Base-by-base conservation (phyloP, 2,888 invertebrate genomes). In the Acrobasis consociella region DNA sequence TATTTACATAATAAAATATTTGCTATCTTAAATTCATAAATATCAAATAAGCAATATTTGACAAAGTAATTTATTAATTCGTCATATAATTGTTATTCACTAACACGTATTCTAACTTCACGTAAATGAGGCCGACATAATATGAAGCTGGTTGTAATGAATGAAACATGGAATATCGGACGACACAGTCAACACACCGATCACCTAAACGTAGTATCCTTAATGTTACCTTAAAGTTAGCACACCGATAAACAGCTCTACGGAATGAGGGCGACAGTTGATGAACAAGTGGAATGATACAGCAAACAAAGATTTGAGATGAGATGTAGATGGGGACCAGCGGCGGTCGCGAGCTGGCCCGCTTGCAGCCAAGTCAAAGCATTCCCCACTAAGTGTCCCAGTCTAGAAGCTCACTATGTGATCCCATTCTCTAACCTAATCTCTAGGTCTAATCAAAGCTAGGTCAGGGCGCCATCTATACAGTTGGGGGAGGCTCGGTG, bases 211-310 rank as follows among this genome's bases (percentile, higher is more conserved):
- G 58, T 65, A 63, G 56, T 64, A 52, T 60, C 66, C 62, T 64
- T 68, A 64, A 50, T 63, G 51, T 67, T 67, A 72, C 62, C 68
- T 77, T 77, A 78, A 64, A 64, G 67, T 70, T 73, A 79, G 74
- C 80, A 80, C 80, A 73, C 69, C 60, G 64, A 77, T 73, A 77
- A 71, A 80, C 77, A 81, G 78, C 81, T 78, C 78, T 79, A 81
- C 67, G 72, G 66, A 67, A 82, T 82, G 78, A 70, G 72, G 70
- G 70, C 72, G 37, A 38, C 1, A 79, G 31, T 31, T 86, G 86
- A 81, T 69, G 82, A 31, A 31, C 31, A 31, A 85, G 86, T 85
- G 68, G 66, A 65, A 64, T 76, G 71, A 69, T 64, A 69, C 65
- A 60, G 72, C 67, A 69, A 67, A 69, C 71, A 65, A 69, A 75